Percentiles rank a stretch among this genome's conserved stretches.
These are phyloP conservation scores for Caenorhabditis japonica DNA, from an alignment of 2,888 invertebrate species.

Conservation along the genomic window DNA sequence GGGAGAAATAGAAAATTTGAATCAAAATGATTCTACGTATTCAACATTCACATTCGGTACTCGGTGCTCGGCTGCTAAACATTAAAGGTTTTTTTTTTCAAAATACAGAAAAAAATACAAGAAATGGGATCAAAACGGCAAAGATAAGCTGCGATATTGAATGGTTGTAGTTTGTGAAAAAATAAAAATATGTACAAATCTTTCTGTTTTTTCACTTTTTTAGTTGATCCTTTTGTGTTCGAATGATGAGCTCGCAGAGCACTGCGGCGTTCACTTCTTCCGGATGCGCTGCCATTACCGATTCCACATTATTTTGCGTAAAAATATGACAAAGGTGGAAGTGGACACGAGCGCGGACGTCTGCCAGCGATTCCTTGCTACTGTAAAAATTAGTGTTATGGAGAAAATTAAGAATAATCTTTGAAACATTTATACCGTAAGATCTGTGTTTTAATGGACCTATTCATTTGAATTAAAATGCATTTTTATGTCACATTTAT, in stretches of 20 bases:
- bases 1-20: constrained; percentile 39
- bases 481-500: no score
- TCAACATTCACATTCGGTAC: constrained; percentile 25
- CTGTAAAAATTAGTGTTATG: no score
- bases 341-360: constrained; percentile 80
- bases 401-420: neutral
- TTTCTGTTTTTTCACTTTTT: constrained; percentile 1
- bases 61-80: no score
- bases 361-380: constrained; percentile 17
- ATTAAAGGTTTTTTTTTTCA: constrained; percentile 2
- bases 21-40: constrained; percentile 59
- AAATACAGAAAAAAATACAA: constrained; percentile 12
- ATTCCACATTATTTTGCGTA: constrained; percentile 79
- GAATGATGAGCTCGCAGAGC: constrained; percentile 83
- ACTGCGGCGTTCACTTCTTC: constrained; percentile 90
- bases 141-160: neutral
- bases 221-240: constrained; percentile 32
- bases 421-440: neutral
- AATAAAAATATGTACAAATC: constrained; percentile 5
- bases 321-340: constrained; percentile 92
- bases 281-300: constrained; percentile 88
- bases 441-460: no score
- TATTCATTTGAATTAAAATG: no score
- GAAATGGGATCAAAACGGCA: constrained; percentile 10
- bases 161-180: neutral